Conservation (phyloP, 2,888 invertebrate genomes). For the Caenorhabditis angaria region DNA sequence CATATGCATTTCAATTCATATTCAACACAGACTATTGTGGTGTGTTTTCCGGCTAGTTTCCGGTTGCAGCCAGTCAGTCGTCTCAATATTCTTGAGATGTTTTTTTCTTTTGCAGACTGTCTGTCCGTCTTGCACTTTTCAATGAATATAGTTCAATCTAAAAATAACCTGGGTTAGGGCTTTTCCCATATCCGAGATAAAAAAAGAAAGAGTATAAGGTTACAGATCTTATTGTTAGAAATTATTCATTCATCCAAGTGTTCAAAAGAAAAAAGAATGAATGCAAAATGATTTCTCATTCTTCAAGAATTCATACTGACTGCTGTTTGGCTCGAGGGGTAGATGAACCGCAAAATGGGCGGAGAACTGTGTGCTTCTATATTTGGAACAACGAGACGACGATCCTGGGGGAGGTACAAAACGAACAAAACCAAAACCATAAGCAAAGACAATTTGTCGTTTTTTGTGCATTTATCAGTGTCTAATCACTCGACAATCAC, state of each 20-base stretch:
- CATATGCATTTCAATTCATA: not conserved
- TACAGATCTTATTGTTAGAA: not conserved
- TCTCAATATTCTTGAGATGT: no score
- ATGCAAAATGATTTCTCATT: not conserved
- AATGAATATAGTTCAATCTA: not conserved
- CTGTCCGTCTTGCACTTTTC: not conserved
- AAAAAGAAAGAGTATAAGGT: not conserved
- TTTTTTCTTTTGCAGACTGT: not conserved
- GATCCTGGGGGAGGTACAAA: not conserved
- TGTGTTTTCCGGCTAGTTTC: not conserved
- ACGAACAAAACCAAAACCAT: not conserved
- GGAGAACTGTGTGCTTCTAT: not conserved
- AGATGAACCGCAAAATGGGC: not conserved
- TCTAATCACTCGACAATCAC: conserved; percentile 41
- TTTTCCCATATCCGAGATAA: no score
- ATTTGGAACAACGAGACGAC: no score
- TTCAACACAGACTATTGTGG: not conserved
- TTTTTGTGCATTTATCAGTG: conserved; percentile 24
- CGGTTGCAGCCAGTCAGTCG: not conserved
- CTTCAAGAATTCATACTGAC: not conserved
- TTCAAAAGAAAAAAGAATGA: not conserved
- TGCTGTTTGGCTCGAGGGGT: not conserved
- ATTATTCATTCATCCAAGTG: not conserved
- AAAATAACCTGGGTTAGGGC: not conserved
- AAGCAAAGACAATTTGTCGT: conserved; percentile 3